Evolutionary conservation across 2,797 vertebrate genomes (phyloP).

Genomic region (Bradypus variegatus): DNA sequence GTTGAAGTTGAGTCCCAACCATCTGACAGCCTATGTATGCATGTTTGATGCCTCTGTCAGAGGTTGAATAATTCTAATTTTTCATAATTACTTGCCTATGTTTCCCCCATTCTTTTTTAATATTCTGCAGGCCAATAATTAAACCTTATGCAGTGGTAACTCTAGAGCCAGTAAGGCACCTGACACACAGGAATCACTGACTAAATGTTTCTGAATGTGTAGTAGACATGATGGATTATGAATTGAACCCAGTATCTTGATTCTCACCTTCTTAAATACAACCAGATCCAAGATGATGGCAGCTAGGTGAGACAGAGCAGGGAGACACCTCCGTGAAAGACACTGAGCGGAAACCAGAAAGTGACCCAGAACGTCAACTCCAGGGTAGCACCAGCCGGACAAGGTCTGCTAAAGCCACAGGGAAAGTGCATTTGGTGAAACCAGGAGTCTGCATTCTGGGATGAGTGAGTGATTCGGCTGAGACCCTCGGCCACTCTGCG

Average conservation of each 20-base stretch:
- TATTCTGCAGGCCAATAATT: not conserved
- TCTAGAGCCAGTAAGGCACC: not conserved
- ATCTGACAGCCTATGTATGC: not conserved
- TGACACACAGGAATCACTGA: not conserved
- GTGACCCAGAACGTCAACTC: too few relatives aligned
- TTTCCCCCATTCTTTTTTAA: too few relatives aligned
- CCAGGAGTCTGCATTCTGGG: too few relatives aligned
- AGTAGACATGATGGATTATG: not conserved
- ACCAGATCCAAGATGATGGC: too few relatives aligned
- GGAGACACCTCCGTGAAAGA: too few relatives aligned
- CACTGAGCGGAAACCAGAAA: too few relatives aligned
- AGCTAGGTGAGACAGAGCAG: too few relatives aligned
- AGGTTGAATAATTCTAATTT: constrained; percentile 9
- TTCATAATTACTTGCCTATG: not conserved
- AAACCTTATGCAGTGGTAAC: not conserved
- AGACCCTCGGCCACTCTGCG: too few relatives aligned
- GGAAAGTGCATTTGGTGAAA: too few relatives aligned
- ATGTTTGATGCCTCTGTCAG: not conserved
- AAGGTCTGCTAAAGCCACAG: too few relatives aligned
- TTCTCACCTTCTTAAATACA: not conserved
- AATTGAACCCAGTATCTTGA: not conserved
- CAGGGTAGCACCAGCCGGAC: too few relatives aligned
- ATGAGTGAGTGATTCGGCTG: too few relatives aligned
- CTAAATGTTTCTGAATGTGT: not conserved
- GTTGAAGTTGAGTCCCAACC: not conserved